Evolutionary conservation across 2,888 invertebrate species (phyloP).

Genomic region (Philopedon plagiatum): DNA sequence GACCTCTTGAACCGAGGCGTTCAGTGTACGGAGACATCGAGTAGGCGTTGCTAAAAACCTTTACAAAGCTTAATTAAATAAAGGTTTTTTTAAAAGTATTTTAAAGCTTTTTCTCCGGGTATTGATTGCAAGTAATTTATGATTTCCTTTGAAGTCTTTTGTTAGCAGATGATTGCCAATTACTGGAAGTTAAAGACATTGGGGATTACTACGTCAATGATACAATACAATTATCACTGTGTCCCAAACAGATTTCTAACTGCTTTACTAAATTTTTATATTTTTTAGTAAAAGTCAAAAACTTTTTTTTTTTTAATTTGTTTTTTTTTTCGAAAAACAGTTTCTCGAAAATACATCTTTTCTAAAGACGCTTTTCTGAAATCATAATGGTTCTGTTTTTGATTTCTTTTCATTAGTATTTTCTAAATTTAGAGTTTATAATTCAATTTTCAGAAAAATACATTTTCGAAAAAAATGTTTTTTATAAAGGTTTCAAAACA

Average conservation of each 20-base stretch:
- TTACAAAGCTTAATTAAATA: conserved; percentile 48
- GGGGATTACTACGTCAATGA: neutral
- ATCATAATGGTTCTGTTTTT: too few species aligned
- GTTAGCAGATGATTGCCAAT: neutral
- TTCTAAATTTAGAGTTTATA: too few species aligned
- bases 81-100: conserved; percentile 34
- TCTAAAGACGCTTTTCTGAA: too few species aligned
- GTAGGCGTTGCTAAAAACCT: conserved; percentile 47
- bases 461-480: too few species aligned
- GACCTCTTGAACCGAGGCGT: conserved; percentile 45
- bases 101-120: conserved; percentile 21
- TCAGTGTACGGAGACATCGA: conserved; percentile 40
- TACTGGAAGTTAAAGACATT: neutral
- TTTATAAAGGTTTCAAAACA: too few species aligned
- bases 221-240: neutral
- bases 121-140: conserved; percentile 20
- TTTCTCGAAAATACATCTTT: too few species aligned
- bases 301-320: too few species aligned
- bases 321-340: too few species aligned
- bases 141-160: conserved; percentile 12
- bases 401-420: too few species aligned
- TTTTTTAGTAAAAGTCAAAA: too few species aligned
- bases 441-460: too few species aligned
- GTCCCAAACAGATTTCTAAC: neutral
- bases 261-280: too few species aligned